Percentiles rank a stretch among this genome's conserved stretches.
phyloP scores from a whole-genome alignment of 2,888 invertebrate genomes.

The Diarsia mendica region DNA sequence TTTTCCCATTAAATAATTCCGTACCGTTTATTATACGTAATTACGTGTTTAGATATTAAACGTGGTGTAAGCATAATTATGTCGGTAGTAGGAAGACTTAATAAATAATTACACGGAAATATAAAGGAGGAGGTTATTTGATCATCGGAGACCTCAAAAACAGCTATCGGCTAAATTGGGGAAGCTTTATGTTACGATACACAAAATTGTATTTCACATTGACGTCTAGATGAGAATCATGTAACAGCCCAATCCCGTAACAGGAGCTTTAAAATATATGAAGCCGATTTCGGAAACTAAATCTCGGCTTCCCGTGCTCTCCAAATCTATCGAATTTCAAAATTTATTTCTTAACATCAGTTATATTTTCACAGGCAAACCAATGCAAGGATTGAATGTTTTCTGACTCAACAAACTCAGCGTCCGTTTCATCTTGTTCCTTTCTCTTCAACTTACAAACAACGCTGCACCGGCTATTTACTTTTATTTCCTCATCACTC shows the following conservation, averaged over 20 bases:
- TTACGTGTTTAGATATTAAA: not conserved
- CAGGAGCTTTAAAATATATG: slow-evolving; percentile 53
- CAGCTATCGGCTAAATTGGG: slow-evolving; percentile 10
- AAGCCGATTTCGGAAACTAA: slow-evolving; percentile 55
- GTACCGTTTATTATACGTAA: not conserved
- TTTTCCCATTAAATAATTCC: not conserved
- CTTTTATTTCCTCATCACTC: slow-evolving; percentile 86
- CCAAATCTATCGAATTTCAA: slow-evolving; percentile 48
- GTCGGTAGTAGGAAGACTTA: slow-evolving; percentile 7
- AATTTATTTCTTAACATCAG: slow-evolving; percentile 37
- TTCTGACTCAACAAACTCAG: slow-evolving; percentile 50
- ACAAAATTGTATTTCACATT: slow-evolving; percentile 41
- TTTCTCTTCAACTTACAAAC: slow-evolving; percentile 73
- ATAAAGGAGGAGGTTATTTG: slow-evolving; percentile 28
- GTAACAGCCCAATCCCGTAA: slow-evolving; percentile 48
- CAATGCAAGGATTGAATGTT: slow-evolving; percentile 37
- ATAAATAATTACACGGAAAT: slow-evolving; percentile 12
- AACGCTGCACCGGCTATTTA: slow-evolving; percentile 79
- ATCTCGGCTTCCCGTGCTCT: slow-evolving; percentile 41
- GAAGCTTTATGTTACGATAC: slow-evolving; percentile 20
- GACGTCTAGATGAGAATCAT: slow-evolving; percentile 40
- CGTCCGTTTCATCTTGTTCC: slow-evolving; percentile 69
- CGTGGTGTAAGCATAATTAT: slow-evolving; percentile 8
- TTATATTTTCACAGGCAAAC: slow-evolving; percentile 21
- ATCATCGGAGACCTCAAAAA: slow-evolving; percentile 36